phyloP scores from a whole-genome alignment of 2,888 invertebrate genomes.

The Steromphala cineraria region DNA sequence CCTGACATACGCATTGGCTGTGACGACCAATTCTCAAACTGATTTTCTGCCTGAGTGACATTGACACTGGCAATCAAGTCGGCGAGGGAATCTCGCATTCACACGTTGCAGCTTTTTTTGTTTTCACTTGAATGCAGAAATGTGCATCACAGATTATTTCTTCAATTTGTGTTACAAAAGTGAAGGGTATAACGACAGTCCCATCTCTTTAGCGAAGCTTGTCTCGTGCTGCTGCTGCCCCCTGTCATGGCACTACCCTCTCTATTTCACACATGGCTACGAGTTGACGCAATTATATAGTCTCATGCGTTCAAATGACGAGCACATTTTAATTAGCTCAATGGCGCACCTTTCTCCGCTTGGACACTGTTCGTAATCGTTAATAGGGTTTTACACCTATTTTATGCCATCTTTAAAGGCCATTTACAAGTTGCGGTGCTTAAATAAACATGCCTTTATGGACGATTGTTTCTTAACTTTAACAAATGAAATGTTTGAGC shows the following conservation, averaged over 20 bases:
- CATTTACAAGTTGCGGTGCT: too few relatives aligned
- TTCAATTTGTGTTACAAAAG: slow-evolving; percentile 7
- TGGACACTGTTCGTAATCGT: background rate
- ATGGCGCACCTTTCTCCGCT: background rate
- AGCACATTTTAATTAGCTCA: background rate
- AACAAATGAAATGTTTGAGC: too few relatives aligned
- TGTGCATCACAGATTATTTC: slow-evolving; percentile 6
- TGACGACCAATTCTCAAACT: background rate
- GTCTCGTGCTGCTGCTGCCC: background rate
- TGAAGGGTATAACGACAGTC: background rate
- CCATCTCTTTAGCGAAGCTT: background rate
- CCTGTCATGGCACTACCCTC: background rate
- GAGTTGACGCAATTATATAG: background rate
- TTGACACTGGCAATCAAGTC: background rate
- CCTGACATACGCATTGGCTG: background rate
- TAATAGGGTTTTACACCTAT: background rate
- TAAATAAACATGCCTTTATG: too few relatives aligned
- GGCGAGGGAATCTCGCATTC: background rate
- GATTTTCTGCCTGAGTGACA: background rate
- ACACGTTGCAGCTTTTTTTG: slow-evolving; percentile 5
- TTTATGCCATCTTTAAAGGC: too few relatives aligned
- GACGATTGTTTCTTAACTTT: too few relatives aligned
- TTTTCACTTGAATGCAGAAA: background rate
- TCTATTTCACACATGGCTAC: background rate
- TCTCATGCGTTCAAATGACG: background rate